Base-by-base conservation (phyloP, 1,140 invertebrate species). In the Whitmania pigra region DNA sequence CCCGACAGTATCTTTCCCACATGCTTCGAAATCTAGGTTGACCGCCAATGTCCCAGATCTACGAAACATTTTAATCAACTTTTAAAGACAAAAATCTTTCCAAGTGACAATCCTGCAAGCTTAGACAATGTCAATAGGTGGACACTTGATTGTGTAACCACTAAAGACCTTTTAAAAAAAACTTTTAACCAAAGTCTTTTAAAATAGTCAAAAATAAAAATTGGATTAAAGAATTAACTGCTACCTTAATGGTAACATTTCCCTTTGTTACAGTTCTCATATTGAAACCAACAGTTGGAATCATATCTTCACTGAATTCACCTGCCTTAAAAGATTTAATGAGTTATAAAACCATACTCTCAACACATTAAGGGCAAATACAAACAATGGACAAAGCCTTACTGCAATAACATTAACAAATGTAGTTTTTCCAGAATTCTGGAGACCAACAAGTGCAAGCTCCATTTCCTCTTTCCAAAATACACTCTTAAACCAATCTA, bases 381-480 rank as follows among this genome's bases (percentile, higher is more conserved):
- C 20, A 63, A 22, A 68, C 36, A 68, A 29, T 22, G n/a, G 36
- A n/a, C 25, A 29, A 29, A 49, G 73, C 78, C 90, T 87, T 88
- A 97, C 93, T 80, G 95, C 95, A 83, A 99, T 99, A 85, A 99
- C 95, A 87, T 98, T 98, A 81, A 99, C 95, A 86, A 99, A 99
- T 67, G 96, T 99, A 75, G 96, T 99, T 87, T 99, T 99, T 76
- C 96, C 96, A 69, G 94, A 97, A 84, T 95, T 94, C 79, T 99
- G 95, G 70, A 99, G 86, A 43, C 96, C 96, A 75, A 99, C 95
- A 73, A 99, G 85, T 13, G 96, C 99, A 76, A 99, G 85, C 85
- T 99, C 96, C 94, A 99, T 98, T 84, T 99, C 96, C 84, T 99
- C 95, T 85, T 98, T 98, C 96, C 96, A 99, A 82, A 99, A 99